Evolutionary conservation across 2,113 vertebrate species (phyloP).

Genomic region (Gnathonemus longibarbis): DNA sequence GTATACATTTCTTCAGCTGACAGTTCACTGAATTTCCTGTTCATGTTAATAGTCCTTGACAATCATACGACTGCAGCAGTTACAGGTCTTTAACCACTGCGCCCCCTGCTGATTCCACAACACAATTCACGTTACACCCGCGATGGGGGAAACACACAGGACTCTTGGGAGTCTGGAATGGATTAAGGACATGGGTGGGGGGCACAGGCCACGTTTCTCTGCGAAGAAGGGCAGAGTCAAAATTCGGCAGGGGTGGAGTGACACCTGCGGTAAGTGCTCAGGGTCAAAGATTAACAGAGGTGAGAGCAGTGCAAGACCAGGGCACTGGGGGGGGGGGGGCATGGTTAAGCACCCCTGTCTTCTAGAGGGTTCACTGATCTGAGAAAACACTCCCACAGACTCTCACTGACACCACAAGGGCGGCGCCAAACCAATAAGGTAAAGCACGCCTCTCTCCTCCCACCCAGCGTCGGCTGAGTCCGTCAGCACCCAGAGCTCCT

Average conservation of each 20-base stretch:
- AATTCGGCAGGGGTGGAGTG: background rate
- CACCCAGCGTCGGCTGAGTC: background rate
- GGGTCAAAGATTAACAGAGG: background rate
- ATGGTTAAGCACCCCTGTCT: background rate
- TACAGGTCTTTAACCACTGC: background rate
- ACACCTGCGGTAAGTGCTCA: background rate
- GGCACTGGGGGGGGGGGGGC: background rate
- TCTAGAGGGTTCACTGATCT: background rate
- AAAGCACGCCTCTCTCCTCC: background rate
- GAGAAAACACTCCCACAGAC: background rate
- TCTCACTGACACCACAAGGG: background rate
- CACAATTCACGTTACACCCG: background rate
- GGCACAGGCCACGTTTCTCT: background rate
- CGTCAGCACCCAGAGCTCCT: background rate
- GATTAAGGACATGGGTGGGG: background rate
- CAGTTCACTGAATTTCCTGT: background rate
- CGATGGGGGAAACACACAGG: background rate
- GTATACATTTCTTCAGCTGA: background rate
- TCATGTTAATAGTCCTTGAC: background rate
- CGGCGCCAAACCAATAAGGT: background rate
- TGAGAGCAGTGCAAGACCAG: background rate
- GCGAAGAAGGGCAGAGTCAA: background rate
- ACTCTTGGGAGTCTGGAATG: background rate
- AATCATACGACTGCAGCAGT: background rate
- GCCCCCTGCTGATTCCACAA: background rate